phyloP scores from a whole-genome alignment of 2,797 vertebrate genomes.

The Salarias fasciatus region DNA sequence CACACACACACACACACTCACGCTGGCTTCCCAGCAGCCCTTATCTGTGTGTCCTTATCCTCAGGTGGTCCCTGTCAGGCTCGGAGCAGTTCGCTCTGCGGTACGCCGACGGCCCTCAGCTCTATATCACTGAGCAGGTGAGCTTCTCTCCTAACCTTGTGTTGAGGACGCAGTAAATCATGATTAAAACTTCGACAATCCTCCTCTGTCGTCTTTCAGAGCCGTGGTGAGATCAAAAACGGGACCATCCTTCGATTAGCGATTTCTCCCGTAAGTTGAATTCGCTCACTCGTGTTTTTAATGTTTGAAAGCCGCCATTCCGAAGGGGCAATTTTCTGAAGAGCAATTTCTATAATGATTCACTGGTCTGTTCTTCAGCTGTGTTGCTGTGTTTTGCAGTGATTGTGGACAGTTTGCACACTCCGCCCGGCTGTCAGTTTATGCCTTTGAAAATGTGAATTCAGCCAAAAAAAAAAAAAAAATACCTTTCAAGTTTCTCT shows the following conservation, averaged over 20 bases:
- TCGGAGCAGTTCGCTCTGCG: slow-evolving; percentile 96
- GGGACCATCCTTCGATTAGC: slow-evolving; percentile 97
- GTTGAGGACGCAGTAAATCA: background rate
- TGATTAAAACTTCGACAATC: background rate
- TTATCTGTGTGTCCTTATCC: slow-evolving; percentile 23
- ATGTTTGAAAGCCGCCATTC: background rate
- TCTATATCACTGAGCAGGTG: slow-evolving; percentile 98
- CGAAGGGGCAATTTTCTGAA: background rate
- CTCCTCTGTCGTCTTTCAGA: slow-evolving; percentile 78
- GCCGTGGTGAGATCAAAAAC: slow-evolving; percentile 95
- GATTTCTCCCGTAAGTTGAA: slow-evolving; percentile 89
- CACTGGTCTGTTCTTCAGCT: background rate
- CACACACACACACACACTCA: too few relatives aligned
- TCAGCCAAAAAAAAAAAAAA: slow-evolving; percentile 1
- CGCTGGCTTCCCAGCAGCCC: background rate
- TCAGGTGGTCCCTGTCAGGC: slow-evolving; percentile 95
- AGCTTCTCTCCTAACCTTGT: slow-evolving; percentile 24
- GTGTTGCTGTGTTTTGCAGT: background rate
- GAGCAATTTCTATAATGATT: background rate
- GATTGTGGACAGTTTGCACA: background rate
- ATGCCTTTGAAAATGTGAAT: background rate
- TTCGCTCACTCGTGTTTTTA: background rate
- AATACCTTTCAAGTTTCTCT: background rate
- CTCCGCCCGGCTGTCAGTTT: background rate
- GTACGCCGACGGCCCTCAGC: slow-evolving; percentile 96